Evolutionary conservation across 2,888 invertebrate genomes (phyloP), one percentile per base, ranked within the genome.

Genomic region (Tyria jacobaeae): DNA sequence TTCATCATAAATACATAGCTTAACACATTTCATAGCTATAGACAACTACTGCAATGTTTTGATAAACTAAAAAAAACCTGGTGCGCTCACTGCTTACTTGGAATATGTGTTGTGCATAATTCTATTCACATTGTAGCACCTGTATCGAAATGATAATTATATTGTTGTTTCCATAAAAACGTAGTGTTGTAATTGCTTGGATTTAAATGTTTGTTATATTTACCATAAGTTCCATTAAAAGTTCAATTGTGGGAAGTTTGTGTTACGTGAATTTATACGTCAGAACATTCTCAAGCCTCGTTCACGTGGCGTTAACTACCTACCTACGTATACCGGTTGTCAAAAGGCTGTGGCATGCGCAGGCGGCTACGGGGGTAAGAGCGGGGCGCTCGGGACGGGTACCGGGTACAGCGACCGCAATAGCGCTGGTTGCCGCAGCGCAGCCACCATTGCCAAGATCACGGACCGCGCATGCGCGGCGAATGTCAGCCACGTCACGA

Each of bases 391-490:
- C 67, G 76, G 78, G 71, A 62, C 57, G 76, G 54, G 65, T 60
- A 62, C 75, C 79, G 92, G 86, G 93, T 94, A 92, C 92, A 92
- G 88, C 92, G 92, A 92, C 92, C 92, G 92, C 92, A 90, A 92
- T 91, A 89, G 83, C 85, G 82, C 67, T 83, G 83, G 83, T 84
- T 83, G 87, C 87, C 85, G 85, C 84, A 81, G 83, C 83, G 77
- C 89, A 87, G 86, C 89, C 87, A 89, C 88, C 94, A 94, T 92
- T 94, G 94, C 94, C 95, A 95, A 95, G 95, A 95, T 95, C 95
- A 95, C 92, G 95, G 95, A 87, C 92, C 86, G 90, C 87, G 89
- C 88, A 86, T 87, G 89, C 89, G 89, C 88, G 81, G 90, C 92
- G 92, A 93, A 93, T 93, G 93, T 92, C 93, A 92, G 92, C 91